These are phyloP conservation scores for Tetranychus piercei DNA, from an alignment of 2,888 invertebrate species.

Conservation along the genomic window DNA sequence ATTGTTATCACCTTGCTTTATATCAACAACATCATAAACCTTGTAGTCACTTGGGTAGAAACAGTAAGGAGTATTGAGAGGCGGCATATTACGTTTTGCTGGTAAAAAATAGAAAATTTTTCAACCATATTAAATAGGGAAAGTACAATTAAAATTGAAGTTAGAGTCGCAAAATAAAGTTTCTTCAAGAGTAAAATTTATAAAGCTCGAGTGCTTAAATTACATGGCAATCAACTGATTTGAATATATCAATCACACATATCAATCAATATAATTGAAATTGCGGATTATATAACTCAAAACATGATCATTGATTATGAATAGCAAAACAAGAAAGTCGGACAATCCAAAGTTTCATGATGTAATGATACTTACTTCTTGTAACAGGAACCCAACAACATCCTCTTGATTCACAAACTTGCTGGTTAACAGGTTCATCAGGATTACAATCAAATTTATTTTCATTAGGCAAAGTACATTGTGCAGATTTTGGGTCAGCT, in stretches of 20 bases:
- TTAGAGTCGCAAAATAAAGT: too few relatives aligned
- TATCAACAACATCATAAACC: neutral
- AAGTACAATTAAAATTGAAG: too few relatives aligned
- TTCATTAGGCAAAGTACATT: neutral
- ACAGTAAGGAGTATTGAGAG: neutral
- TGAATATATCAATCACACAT: neutral
- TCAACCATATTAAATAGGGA: too few relatives aligned
- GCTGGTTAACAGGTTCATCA: neutral
- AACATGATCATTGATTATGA: neutral
- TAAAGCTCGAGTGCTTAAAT: too few relatives aligned
- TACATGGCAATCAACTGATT: too few relatives aligned
- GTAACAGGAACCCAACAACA: conserved; percentile 7
- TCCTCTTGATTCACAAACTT: conserved; percentile 4
- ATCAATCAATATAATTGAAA: too few relatives aligned
- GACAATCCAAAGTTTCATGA: neutral
- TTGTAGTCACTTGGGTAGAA: conserved; percentile 4
- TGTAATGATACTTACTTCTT: neutral
- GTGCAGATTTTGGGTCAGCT: neutral
- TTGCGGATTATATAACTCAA: neutral
- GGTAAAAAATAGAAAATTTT: too few relatives aligned
- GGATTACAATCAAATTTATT: conserved; percentile 9
- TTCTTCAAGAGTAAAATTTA: too few relatives aligned
- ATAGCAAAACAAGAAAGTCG: neutral
- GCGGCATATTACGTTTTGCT: too few relatives aligned
- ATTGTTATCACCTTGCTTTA: neutral